Evolutionary conservation across 2,888 invertebrate species (phyloP), one percentile per base, ranked within the genome.

Genomic region (Macrophya alboannulata): DNA sequence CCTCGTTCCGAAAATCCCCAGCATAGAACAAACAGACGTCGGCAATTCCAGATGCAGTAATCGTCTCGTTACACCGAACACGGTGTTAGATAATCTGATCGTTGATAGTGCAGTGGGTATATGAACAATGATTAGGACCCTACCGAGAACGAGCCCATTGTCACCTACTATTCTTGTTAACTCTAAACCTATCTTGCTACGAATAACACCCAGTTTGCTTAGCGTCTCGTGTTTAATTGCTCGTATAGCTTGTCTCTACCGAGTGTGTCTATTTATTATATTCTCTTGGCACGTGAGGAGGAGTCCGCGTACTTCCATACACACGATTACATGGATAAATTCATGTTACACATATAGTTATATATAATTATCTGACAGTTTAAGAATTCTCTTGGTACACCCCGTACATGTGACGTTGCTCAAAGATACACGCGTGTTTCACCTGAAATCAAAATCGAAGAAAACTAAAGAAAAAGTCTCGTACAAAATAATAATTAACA

Each of bases 281-380:
- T 74, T 43, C n/a, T 74, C 72, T 74, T 74, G 72, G 72, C 72
- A 74, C 40, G 31, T 40, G 37, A 40, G 31, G 15, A 71, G 71
- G 25, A 40, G 15, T 31, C n/a, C 15, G 65, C 43, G 31, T 68
- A 62, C 62, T 62, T 21, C 40, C n/a, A n/a, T n/a, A n/a, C n/a
- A 51, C 17, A 40, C 71, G 71, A 71, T 71, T 71, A 71, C 71
- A 71, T 37, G 71, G 37, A 31, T 71, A n/a, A 40, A 37, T 71
- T 21, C 62, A 6, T n/a, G 68, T 37, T 68, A n/a, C n/a, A 31
- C 68, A 25, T 59, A 43, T 51, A 51, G 51, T 51, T 31, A 31
- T 31, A 31, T 31, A 3, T n/a, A 31, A 31, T 2, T 31, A 31
- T 31, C 31, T 31, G 31, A 31, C 1, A 31, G 31, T 31, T 2